A percentile compares a stretch with the other conserved stretches of the same genome.
phyloP scores from a whole-genome alignment of 2,888 invertebrate species.

The Zootermopsis nevadensis region DNA sequence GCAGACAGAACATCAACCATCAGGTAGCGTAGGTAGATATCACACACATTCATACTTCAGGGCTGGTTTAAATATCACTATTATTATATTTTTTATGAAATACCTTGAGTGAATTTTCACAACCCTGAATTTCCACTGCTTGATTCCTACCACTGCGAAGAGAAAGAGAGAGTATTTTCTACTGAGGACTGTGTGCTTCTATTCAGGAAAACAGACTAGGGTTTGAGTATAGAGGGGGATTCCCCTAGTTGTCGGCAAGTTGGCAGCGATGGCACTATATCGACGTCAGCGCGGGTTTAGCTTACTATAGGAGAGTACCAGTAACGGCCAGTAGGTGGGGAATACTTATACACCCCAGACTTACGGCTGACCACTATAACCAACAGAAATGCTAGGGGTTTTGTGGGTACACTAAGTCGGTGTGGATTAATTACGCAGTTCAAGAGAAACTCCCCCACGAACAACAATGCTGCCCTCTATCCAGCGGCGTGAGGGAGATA shows the following conservation, averaged over 20 bases:
- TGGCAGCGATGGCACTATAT: neutral
- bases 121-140: neutral
- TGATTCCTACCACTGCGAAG: neutral
- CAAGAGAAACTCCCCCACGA: slow-evolving; percentile 37
- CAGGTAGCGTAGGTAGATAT: too few species aligned
- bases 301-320: slow-evolving; percentile 45
- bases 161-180: neutral
- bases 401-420: slow-evolving; percentile 44
- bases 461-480: neutral
- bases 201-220: neutral
- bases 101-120: neutral
- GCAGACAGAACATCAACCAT: too few species aligned
- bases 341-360: neutral
- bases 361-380: slow-evolving; percentile 29
- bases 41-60: too few species aligned
- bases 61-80: too few species aligned
- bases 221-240: neutral
- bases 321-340: neutral
- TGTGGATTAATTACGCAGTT: slow-evolving; percentile 47
- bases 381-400: slow-evolving; percentile 39
- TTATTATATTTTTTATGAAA: too few species aligned
- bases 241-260: neutral
- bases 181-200: neutral
- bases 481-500: neutral
- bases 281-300: neutral